These are phyloP conservation scores for Caenorhabditis parvicauda DNA, from an alignment of 2,888 invertebrate genomes.

Conservation along the genomic window DNA sequence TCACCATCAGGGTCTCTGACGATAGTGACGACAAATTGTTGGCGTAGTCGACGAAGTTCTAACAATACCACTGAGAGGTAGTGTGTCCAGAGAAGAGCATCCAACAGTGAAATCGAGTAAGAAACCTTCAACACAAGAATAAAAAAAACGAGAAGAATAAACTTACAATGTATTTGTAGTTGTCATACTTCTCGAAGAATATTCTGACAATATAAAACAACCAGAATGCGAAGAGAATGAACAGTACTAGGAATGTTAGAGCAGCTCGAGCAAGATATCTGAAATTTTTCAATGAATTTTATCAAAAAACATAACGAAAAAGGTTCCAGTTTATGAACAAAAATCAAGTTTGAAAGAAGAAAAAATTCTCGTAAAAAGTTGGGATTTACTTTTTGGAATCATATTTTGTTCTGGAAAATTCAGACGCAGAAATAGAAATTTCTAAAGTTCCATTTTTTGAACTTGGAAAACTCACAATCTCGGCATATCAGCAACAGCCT, in stretches of 20 bases:
- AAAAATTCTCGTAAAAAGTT: too few species aligned
- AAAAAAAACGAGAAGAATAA: not conserved
- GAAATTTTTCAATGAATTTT: too few species aligned
- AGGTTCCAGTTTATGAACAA: too few species aligned
- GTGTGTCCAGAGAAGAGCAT: conserved; percentile 72
- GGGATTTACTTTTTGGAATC: too few species aligned
- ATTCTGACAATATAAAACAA: conserved; percentile 90
- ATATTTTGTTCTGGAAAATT: not conserved
- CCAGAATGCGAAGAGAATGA: conserved; percentile 95
- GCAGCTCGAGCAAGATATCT: conserved; percentile 47
- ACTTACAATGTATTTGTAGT: conserved; percentile 39
- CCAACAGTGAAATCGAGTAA: conserved; percentile 87
- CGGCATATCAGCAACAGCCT: conserved; percentile 52
- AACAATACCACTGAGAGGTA: conserved; percentile 78
- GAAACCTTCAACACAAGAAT: conserved; percentile 71
- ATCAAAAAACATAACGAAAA: too few species aligned
- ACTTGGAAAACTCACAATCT: conserved; percentile 26
- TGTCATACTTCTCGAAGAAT: conserved; percentile 63
- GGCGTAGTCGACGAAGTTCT: conserved; percentile 86
- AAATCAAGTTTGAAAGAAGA: not conserved
- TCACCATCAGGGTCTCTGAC: conserved; percentile 94
- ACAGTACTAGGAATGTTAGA: conserved; percentile 69
- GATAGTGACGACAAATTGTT: conserved; percentile 74
- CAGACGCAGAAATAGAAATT: too few species aligned
- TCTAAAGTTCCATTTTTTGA: not conserved